Conservation (phyloP, 2,797 vertebrate genomes). For the Antennarius maculatus region DNA sequence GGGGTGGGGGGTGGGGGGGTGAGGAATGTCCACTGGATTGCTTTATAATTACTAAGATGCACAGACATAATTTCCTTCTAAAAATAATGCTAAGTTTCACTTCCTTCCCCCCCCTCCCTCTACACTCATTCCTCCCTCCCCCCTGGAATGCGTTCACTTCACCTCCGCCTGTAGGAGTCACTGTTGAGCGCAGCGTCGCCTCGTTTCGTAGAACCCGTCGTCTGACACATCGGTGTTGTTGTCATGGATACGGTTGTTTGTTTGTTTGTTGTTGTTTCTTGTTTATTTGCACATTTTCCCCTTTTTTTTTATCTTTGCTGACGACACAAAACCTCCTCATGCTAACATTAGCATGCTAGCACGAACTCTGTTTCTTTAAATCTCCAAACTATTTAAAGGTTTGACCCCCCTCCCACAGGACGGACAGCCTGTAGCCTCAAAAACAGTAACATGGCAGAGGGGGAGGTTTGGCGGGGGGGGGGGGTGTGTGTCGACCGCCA, state of each 20-base stretch:
- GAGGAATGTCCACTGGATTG: conserved; percentile 63
- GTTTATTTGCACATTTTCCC: conserved; percentile 57
- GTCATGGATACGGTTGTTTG: conserved; percentile 59
- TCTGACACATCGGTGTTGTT: conserved; percentile 77
- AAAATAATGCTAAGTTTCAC: conserved; percentile 78
- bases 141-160: conserved; percentile 50
- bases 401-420: background rate
- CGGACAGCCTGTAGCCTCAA: background rate
- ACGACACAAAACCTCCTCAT: too few relatives aligned
- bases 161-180: conserved; percentile 62
- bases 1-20: background rate
- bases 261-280: too few relatives aligned
- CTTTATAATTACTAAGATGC: conserved; percentile 80
- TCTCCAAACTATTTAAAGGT: too few relatives aligned
- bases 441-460: conserved; percentile 8
- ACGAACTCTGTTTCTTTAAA: too few relatives aligned
- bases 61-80: conserved; percentile 66
- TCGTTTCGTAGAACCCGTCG: conserved; percentile 69
- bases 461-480: conserved; percentile 29
- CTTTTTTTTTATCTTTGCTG: conserved; percentile 22
- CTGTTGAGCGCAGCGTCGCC: conserved; percentile 69
- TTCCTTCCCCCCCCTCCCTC: conserved; percentile 35
- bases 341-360: too few relatives aligned
- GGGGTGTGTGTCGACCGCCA: conserved; percentile 20
- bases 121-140: conserved; percentile 16